Evolutionary conservation across 1,140 invertebrate genomes (phyloP), one percentile per base, ranked within the genome.

Genomic region (Drosophila pectinifera): DNA sequence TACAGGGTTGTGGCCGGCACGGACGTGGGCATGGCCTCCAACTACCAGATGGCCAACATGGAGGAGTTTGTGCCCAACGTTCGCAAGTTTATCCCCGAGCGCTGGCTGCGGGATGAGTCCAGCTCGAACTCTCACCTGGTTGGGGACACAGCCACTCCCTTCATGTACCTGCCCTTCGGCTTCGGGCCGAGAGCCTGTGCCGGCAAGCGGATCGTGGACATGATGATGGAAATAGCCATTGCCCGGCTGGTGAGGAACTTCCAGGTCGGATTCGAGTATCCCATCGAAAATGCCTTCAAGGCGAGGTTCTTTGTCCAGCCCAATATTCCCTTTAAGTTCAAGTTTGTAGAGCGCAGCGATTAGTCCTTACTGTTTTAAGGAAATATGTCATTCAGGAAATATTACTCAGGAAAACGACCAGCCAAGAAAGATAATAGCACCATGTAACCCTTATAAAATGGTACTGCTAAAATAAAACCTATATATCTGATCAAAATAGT

Each of bases 211-310:
- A 94, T 97, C 73, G 96, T 96, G 4, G 94, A 88, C 41, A 93
- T 96, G 79, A 95, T 96, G 88, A 84, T 96, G 53, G 94, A 95
- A 83, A 93, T 95, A 22, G 93, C 94, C 38, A 63, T 96, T 5
- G 91, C 94, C n/a, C 93, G 94, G 80, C 90, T 96, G 26, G 92
- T 95, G 36, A 92, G 94, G 45, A 93, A 94, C 69, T 95, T 94
- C 72, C 70, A 93, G 22, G 80, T 95, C 4, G 93, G 93, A 31
- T 95, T 94, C 93, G 89, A 93, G 20, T 84, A 92, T 70, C 70
- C 91, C 20, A 78, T 88, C 2, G 82, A 90, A 18, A 73, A 92
- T 31, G 76, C 84, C 1, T 91, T 92, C 41, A 83, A 78, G 51
- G 13, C 62, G 0, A 43, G 78, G 16, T 75, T 92, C 73, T 84